Evolutionary conservation across 2,113 vertebrate genomes (phyloP), one percentile per base, ranked within the genome.

Genomic region (Passer domesticus): DNA sequence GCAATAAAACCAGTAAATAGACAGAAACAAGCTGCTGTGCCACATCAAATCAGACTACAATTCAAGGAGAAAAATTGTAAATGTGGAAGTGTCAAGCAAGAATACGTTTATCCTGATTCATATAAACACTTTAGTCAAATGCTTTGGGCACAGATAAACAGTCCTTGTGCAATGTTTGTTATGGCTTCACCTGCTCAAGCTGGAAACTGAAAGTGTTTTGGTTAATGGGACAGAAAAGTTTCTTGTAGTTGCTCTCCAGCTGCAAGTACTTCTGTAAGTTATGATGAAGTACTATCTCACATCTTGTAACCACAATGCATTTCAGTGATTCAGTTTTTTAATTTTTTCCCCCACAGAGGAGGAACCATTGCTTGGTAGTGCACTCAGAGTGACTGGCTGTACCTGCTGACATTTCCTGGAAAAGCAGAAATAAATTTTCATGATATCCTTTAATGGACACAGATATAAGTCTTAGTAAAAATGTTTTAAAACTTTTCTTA

Each of bases 91-190:
- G 66, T 72, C 46, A 74, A 88, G 75, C 84, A 85, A 69, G 68
- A 85, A 3, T 44, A 87, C 43, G 46, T 74, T 82, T 89, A 59
- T n/a, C 9, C 13, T 79, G 69, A 87, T 90, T 91, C 66, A 67
- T 94, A 59, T 78, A 91, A 92, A 92, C 95, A 94, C 50, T 96
- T 92, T 63, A 67, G 50, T 93, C 12, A 58, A 97, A 77, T 75
- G 85, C 28, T 95, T 95, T 89, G 46, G 69, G 16, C 73, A 92
- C 53, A 90, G 68, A 95, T 76, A 68, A 95, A 90, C 84, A 91
- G 64, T 68, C 47, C 90, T 96, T 96, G 90, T 89, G 96, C 94
- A 96, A 90, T 89, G 79, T 81, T 93, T 97, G 84, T 95, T 96
- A 52, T 90, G 87, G 81, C 66, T 96, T 95, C 83, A 96, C 83